Evolutionary conservation across 2,797 vertebrate genomes (phyloP).

Genomic region (Zalophus californianus): DNA sequence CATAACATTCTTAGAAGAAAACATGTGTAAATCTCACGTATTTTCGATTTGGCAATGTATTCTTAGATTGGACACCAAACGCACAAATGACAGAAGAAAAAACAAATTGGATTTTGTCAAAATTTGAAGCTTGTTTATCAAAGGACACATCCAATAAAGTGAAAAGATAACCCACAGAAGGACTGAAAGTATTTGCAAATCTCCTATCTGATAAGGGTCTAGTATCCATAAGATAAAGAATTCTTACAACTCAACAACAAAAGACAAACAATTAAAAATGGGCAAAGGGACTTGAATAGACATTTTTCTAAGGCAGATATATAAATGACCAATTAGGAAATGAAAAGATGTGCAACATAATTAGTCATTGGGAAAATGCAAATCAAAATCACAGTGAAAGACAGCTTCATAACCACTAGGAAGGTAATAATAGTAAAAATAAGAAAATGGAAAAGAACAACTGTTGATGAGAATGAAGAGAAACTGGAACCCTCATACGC

Average conservation of each 20-base stretch:
- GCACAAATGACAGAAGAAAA: neutral
- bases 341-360: neutral
- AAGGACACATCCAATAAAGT: neutral
- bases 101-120: neutral
- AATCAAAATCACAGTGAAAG: neutral
- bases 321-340: neutral
- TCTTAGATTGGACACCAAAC: neutral
- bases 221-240: slow-evolving; percentile 9
- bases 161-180: neutral
- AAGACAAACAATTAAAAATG: slow-evolving; percentile 25
- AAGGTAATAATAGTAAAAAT: neutral
- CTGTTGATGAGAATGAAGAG: neutral
- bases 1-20: slow-evolving; percentile 6
- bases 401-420: neutral
- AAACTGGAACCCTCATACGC: neutral
- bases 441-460: slow-evolving; percentile 5
- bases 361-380: neutral
- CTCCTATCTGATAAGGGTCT: neutral
- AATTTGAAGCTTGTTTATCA: neutral
- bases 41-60: neutral
- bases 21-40: neutral
- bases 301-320: slow-evolving; percentile 7
- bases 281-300: neutral
- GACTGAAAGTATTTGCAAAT: slow-evolving; percentile 18
- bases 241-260: neutral